Conservation (phyloP, 2,113 vertebrate species). For the Arothron firmamentum region DNA sequence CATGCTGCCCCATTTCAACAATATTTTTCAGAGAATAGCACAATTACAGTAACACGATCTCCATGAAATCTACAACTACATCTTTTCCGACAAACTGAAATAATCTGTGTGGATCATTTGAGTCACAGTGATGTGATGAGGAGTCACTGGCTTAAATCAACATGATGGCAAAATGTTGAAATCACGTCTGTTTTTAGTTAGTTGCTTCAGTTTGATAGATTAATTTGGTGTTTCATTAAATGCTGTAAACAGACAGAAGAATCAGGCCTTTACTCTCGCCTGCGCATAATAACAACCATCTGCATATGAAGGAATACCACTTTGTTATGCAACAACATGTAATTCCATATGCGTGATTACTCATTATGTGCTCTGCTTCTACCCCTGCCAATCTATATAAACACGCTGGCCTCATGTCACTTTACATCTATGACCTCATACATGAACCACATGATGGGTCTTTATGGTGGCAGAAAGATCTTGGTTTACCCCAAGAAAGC, state of each 20-base stretch:
- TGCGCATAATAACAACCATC: conserved; percentile 32
- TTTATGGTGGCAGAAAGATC: no score
- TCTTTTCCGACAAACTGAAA: no score
- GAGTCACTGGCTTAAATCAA: background rate
- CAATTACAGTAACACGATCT: no score
- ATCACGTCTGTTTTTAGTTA: background rate
- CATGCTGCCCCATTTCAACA: no score
- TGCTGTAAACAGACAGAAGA: no score
- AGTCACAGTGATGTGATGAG: no score
- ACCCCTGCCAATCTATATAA: background rate
- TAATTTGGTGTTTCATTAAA: background rate
- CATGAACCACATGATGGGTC: no score
- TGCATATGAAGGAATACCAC: conserved; percentile 27
- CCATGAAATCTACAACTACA: no score
- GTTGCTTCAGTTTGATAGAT: background rate
- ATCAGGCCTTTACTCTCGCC: background rate
- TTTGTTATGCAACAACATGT: conserved; percentile 37
- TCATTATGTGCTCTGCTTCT: conserved; percentile 16
- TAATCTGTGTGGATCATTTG: no score
- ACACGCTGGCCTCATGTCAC: conserved; percentile 1
- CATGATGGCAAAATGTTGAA: background rate
- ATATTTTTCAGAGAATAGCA: no score
- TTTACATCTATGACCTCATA: no score
- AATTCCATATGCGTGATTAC: conserved; percentile 21
- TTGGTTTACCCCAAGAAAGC: no score